Conservation (phyloP, 2,113 vertebrate genomes). For the Podilymbus podiceps region DNA sequence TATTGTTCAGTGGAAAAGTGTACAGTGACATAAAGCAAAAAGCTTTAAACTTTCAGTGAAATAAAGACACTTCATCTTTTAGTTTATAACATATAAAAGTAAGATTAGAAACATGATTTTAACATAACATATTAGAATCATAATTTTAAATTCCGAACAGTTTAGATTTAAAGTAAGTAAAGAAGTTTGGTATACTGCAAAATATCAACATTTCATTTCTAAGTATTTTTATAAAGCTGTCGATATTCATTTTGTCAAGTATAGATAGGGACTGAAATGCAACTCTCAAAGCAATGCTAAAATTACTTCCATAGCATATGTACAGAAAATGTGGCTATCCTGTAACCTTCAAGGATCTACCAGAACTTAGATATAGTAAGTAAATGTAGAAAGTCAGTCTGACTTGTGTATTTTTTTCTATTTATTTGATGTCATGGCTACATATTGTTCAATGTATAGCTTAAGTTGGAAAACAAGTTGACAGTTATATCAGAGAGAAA, state of each 20-base stretch:
- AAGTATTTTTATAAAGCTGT: not conserved
- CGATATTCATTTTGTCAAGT: not conserved
- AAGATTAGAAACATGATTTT: no score
- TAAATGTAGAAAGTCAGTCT: not conserved
- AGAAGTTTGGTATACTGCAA: not conserved
- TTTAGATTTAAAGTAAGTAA: not conserved
- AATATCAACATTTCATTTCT: not conserved
- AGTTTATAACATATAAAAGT: not conserved
- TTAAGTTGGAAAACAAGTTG: not conserved
- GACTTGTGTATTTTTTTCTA: not conserved
- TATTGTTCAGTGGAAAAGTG: not conserved
- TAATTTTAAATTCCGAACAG: not conserved
- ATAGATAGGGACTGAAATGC: not conserved
- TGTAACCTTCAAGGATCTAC: not conserved
- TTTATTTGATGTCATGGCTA: not conserved
- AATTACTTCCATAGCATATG: not conserved
- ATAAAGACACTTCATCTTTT: not conserved
- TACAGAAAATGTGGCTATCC: not conserved
- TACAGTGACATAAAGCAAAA: not conserved
- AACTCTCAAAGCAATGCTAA: not conserved
- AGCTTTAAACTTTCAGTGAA: not conserved
- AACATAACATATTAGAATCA: not conserved
- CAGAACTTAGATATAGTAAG: not conserved
- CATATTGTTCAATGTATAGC: not conserved
- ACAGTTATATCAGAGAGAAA: not conserved